These are phyloP conservation scores for Drosophila macrospina DNA, from an alignment of 2,888 invertebrate species.

Conservation along the genomic window DNA sequence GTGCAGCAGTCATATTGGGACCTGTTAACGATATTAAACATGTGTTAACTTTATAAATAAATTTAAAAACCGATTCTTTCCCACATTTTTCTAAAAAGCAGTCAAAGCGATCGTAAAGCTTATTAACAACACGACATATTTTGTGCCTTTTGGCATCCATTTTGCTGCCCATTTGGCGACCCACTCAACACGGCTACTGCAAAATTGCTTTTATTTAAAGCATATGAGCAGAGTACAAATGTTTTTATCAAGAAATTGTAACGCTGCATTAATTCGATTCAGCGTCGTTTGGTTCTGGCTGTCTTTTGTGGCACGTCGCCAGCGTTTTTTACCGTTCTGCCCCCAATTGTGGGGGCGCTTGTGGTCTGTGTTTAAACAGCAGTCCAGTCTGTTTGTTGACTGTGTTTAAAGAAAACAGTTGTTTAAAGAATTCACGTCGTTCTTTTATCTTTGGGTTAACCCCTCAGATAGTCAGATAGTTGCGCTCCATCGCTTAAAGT, in stretches of 20 bases:
- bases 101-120: slow-evolving; percentile 75
- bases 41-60: background rate
- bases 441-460: slow-evolving; percentile 12
- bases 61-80: background rate
- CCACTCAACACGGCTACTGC: slow-evolving; percentile 17
- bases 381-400: slow-evolving; percentile 55
- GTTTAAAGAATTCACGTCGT: slow-evolving; percentile 33
- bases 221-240: slow-evolving; percentile 9
- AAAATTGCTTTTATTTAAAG: slow-evolving; percentile 2
- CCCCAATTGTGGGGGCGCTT: slow-evolving; percentile 43
- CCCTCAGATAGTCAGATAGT: slow-evolving; percentile 29
- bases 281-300: slow-evolving; percentile 46
- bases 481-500: slow-evolving; percentile 2
- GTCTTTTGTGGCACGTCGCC: slow-evolving; percentile 45
- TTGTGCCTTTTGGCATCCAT: slow-evolving; percentile 54
- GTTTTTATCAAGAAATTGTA: slow-evolving; percentile 66
- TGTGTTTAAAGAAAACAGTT: slow-evolving; percentile 40
- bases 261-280: slow-evolving; percentile 74
- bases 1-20: slow-evolving; percentile 94
- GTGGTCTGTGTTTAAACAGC: slow-evolving; percentile 67
- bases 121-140: slow-evolving; percentile 70
- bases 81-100: slow-evolving; percentile 73
- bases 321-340: slow-evolving; percentile 26
- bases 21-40: slow-evolving; percentile 62
- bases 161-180: slow-evolving; percentile 20